Percentiles rank a stretch among this genome's conserved stretches.
Conservation (phyloP, 2,888 invertebrate genomes). For the Eilema griseolum region DNA sequence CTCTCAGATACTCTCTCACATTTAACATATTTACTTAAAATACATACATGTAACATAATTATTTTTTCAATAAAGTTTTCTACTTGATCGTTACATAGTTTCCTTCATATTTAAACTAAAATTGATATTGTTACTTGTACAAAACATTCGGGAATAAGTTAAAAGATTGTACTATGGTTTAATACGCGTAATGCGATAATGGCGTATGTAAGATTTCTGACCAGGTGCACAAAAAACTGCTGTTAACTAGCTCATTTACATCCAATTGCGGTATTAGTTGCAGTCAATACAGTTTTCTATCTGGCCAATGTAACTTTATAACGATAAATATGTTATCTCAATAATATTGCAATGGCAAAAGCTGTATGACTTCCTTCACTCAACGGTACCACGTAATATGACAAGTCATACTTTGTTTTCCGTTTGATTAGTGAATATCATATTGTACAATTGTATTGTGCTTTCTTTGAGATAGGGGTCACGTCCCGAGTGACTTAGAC, state of each 20-base stretch:
- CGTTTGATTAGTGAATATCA: no score
- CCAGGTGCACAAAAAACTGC: background rate
- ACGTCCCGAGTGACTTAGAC: no score
- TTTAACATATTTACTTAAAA: conserved; percentile 46
- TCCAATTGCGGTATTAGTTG: background rate
- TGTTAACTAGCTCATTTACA: background rate
- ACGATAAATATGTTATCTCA: no score
- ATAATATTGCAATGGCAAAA: no score
- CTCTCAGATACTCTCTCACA: conserved; percentile 36
- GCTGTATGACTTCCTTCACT: no score
- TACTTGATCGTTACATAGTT: conserved; percentile 47
- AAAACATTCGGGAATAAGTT: conserved; percentile 37
- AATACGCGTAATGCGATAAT: conserved; percentile 26
- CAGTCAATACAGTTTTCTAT: background rate
- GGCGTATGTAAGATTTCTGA: conserved; percentile 15
- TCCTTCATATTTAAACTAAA: conserved; percentile 33
- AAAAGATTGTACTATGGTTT: conserved; percentile 50
- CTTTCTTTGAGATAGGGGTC: no score
- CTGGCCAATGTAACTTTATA: background rate
- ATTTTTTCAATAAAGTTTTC: conserved; percentile 28
- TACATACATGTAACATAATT: conserved; percentile 48
- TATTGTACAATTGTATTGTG: no score
- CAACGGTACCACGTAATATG: no score
- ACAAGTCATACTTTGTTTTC: no score
- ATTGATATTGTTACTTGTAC: conserved; percentile 40